These are phyloP conservation scores for Aricia artaxerxes DNA, from an alignment of 2,888 invertebrate species.

Conservation along the genomic window DNA sequence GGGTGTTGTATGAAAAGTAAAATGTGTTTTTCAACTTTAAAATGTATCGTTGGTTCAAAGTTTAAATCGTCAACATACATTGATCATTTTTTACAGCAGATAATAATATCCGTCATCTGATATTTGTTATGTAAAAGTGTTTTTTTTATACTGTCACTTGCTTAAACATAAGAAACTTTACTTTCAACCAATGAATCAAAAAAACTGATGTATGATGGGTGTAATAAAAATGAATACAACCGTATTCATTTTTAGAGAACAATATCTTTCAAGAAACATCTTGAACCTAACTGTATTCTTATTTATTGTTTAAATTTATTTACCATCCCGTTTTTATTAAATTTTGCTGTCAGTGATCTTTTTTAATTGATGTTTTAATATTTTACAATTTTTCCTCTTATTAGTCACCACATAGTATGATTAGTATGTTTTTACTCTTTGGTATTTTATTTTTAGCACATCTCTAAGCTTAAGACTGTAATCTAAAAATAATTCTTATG, in stretches of 20 bases:
- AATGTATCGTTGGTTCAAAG: neutral
- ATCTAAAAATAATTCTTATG: neutral
- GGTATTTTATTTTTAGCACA: neutral
- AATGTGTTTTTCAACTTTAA: neutral
- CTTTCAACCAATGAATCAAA: conserved; percentile 1
- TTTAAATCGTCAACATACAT: neutral
- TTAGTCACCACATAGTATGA: neutral
- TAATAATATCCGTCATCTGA: too few relatives aligned
- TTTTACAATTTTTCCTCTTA: neutral
- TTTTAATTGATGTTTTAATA: neutral
- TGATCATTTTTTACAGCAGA: too few relatives aligned
- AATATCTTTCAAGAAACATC: neutral
- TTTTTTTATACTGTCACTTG: neutral
- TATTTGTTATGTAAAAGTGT: too few relatives aligned
- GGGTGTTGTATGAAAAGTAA: neutral
- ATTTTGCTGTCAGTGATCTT: neutral
- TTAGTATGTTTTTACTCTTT: neutral
- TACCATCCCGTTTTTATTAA: neutral
- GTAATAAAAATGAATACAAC: neutral
- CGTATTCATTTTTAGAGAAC: too few relatives aligned
- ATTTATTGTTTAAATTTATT: neutral
- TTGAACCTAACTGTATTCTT: neutral
- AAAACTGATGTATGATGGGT: neutral
- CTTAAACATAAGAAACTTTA: neutral
- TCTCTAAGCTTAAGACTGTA: neutral